Conservation (phyloP, 2,888 invertebrate species). For the Nomada lathburiana region DNA sequence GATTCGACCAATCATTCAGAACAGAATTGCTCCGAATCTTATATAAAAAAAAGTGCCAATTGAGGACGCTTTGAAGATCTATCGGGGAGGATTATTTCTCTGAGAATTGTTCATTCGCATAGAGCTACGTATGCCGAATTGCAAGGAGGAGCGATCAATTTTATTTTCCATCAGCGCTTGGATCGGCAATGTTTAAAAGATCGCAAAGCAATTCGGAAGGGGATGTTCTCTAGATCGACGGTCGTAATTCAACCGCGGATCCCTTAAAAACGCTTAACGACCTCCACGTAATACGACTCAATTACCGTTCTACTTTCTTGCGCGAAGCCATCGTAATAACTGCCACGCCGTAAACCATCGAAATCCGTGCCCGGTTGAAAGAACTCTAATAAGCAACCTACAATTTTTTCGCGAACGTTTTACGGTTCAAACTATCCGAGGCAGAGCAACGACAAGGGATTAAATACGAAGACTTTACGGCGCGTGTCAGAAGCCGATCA, state of each 20-base stretch:
- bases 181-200: no score
- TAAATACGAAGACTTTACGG: constrained; percentile 13
- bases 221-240: no score
- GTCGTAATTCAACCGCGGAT: not conserved
- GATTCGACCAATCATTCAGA: not conserved
- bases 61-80: not conserved
- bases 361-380: not conserved
- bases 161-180: no score
- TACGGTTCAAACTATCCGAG: not conserved
- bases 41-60: not conserved
- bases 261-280: not conserved
- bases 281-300: not conserved
- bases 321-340: not conserved
- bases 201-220: no score
- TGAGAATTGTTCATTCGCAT: not conserved
- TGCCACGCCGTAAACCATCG: not conserved
- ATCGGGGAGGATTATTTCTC: not conserved
- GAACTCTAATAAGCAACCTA: not conserved
- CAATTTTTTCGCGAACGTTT: not conserved
- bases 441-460: not conserved
- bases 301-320: not conserved
- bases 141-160: no score
- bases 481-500: constrained; percentile 7
- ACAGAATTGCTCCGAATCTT: not conserved
- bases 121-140: no score